Conservation (phyloP, 2,113 vertebrate species). For the Vombatus ursinus region DNA sequence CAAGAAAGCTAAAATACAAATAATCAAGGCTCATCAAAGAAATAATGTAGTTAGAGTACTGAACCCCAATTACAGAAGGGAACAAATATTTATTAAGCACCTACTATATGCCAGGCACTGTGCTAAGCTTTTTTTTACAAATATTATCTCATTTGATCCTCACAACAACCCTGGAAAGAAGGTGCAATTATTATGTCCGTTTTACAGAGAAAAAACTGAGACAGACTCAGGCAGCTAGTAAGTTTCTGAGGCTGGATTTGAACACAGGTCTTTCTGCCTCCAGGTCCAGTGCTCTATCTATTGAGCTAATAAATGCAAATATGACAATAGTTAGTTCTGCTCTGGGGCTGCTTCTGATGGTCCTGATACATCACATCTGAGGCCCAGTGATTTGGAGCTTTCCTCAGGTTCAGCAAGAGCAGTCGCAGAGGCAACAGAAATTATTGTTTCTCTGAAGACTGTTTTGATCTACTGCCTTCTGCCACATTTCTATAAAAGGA, state of each 20-base stretch:
- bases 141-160: neutral
- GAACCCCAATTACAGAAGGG: neutral
- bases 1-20: neutral
- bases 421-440: conserved; percentile 15
- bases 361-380: neutral
- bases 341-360: neutral
- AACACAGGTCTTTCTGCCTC: neutral
- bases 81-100: neutral
- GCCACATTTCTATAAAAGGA: conserved; percentile 3
- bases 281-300: neutral
- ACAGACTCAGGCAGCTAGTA: neutral
- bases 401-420: conserved; percentile 11
- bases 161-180: neutral
- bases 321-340: neutral
- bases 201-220: neutral
- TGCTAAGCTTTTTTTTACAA: neutral
- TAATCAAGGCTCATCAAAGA: neutral
- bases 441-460: conserved; percentile 10
- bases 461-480: neutral
- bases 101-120: neutral
- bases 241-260: neutral
- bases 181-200: neutral
- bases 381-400: neutral
- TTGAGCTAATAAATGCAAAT: neutral
- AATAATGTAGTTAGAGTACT: neutral